phyloP scores from a whole-genome alignment of 2,888 invertebrate species.

The Pandemis cinnamomeana region DNA sequence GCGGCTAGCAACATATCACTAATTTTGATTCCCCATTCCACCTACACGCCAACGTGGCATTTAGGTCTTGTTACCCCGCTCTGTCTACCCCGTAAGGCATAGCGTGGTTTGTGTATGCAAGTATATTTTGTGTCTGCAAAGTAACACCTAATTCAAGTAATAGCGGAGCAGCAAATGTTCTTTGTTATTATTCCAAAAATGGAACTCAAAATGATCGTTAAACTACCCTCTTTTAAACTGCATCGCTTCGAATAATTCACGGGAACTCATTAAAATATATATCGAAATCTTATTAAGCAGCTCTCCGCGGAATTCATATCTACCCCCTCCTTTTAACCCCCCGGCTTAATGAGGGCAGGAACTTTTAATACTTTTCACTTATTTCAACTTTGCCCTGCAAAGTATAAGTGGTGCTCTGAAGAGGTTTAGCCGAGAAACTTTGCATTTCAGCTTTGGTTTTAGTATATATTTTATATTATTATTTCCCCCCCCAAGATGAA shows the following conservation, averaged over 20 bases:
- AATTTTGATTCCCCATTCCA: no score
- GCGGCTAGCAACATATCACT: no score
- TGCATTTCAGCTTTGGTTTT: not conserved
- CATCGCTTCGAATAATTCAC: not conserved
- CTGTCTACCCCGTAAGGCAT: no score
- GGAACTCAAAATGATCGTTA: no score
- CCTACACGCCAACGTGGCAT: no score
- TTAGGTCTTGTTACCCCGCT: no score
- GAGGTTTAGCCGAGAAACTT: not conserved
- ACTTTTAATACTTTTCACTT: constrained; percentile 7
- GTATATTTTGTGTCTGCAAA: no score
- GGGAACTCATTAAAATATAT: constrained; percentile 1
- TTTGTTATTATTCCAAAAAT: no score
- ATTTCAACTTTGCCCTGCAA: constrained; percentile 1
- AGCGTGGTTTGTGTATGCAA: no score
- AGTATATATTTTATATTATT: not conserved
- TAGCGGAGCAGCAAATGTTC: no score
- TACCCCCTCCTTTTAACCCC: not conserved
- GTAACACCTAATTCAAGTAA: no score
- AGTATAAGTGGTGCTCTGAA: not conserved
- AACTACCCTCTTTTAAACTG: not conserved
- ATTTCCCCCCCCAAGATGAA: no score
- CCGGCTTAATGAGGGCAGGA: not conserved
- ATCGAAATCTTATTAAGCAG: constrained; percentile 3
- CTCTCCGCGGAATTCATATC: not conserved